A percentile compares a stretch with the other conserved stretches of the same genome.
phyloP scores from a whole-genome alignment of 2,113 vertebrate genomes.

The Ibidorhyncha struthersii region DNA sequence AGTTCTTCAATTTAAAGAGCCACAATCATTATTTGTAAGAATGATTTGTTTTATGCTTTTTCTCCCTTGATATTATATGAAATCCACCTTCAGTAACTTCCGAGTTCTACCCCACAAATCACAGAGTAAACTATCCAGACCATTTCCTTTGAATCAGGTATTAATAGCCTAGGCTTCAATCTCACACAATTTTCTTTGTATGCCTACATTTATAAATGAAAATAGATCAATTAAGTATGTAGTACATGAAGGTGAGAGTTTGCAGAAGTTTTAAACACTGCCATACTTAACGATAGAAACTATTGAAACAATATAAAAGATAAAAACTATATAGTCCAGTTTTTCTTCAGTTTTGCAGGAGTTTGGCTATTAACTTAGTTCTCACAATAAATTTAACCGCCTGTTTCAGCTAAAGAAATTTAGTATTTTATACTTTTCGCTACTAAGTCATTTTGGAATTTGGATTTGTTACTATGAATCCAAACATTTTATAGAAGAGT shows the following conservation, averaged over 20 bases:
- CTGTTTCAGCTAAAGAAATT: neutral
- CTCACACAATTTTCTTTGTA: neutral
- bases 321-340: accelerated
- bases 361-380: neutral
- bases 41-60: neutral
- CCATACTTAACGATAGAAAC: neutral
- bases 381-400: neutral
- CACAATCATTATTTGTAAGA: neutral
- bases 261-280: neutral
- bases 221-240: neutral
- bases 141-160: neutral
- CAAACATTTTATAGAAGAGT: neutral
- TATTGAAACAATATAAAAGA: neutral
- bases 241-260: neutral
- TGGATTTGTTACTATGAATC: neutral
- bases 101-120: neutral
- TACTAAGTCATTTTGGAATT: neutral
- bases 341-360: neutral
- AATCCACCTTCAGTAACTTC: neutral
- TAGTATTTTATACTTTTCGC: neutral
- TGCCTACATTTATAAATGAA: neutral
- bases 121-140: neutral
- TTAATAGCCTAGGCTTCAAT: neutral
- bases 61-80: neutral
- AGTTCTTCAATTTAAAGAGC: neutral